Base-by-base conservation (phyloP, 2,113 vertebrate species). In the Sapajus apella region DNA sequence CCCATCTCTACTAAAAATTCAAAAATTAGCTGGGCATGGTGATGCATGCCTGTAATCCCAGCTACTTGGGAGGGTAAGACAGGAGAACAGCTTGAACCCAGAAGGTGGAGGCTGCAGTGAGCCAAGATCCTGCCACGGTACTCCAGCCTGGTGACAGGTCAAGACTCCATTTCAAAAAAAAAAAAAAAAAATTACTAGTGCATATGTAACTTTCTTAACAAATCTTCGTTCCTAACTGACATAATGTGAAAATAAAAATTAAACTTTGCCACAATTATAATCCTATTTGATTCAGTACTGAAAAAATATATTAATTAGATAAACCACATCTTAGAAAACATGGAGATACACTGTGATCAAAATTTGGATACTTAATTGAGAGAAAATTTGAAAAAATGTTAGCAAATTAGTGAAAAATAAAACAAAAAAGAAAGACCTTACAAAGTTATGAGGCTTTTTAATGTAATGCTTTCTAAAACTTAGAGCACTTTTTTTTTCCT, bases 221-320 rank as follows among this genome's bases (percentile, higher is more conserved):
- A 87, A 8, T 96, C 77, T 6, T 86, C 8, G 96, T 96, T 89
- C 45, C 47, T 90, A 81, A 1, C 8, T 90, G 87, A 98, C 45
- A 30, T 91, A 83, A 94, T 45, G 32, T 91, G n/a, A 96, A 97
- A 97, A 97, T 96, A 5, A 92, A 97, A 86, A 93, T 8, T 66
- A n/a, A 95, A 92, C 25, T 35, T 17, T n/a, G 43, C 5, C 4
- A 55, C 0, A 80, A 45, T 87, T 23, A 83, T 0, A 86, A 30
- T 93, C 76, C 4, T 23, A 56, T 23, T 75, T 88, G 37, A 92
- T 52, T 68, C 32, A 82, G 90, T 87, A 55, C 23, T 80, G 10
- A 90, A 81, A 5, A 91, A 45, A 52, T 50, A 0, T 40, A 93
- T 79, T 96, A 91, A 87, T 6, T 6, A 6, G 27, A 95, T 80